Percentiles rank a stretch among this genome's conserved stretches.
Conservation (phyloP, 2,113 vertebrate genomes). For the Gobius niger region DNA sequence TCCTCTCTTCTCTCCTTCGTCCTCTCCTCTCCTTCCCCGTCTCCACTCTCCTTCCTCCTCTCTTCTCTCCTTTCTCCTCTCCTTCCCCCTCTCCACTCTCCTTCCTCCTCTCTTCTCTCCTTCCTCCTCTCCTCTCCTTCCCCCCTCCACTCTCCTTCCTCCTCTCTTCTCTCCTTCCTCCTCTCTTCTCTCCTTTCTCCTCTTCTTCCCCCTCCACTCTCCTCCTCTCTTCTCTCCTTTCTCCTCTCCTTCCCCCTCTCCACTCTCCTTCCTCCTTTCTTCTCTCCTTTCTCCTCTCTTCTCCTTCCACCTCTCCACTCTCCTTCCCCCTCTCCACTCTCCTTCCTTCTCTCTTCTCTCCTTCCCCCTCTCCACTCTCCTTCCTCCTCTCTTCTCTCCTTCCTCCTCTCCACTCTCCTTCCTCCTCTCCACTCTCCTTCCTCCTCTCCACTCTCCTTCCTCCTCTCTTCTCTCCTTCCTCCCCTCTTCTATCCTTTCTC, state of each 20-base stretch:
- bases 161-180: conserved; percentile 10
- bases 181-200: conserved; percentile 4
- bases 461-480: conserved; percentile 24
- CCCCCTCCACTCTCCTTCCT: conserved; percentile 43
- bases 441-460: conserved; percentile 12
- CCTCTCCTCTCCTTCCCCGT: no score
- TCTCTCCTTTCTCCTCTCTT: no score
- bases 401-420: conserved; percentile 53
- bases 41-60: no score
- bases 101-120: no score
- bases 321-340: conserved; percentile 56
- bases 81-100: conserved; percentile 54
- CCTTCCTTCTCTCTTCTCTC: no score
- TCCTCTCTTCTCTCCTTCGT: no score
- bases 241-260: conserved; percentile 19
- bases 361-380: no score
- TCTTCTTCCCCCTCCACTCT: conserved; percentile 25
- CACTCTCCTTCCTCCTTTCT: no score
- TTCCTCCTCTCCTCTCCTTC: conserved; percentile 68
- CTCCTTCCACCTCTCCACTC: conserved; percentile 4
- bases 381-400: conserved; percentile 65
- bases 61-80: conserved; percentile 10
- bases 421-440: conserved; percentile 11
- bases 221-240: conserved; percentile 43
- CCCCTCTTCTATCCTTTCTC: conserved; percentile 30